Percentiles rank a stretch among this genome's conserved stretches.
Conservation (phyloP, 2,113 vertebrate genomes). For the Stigmatopora argus region DNA sequence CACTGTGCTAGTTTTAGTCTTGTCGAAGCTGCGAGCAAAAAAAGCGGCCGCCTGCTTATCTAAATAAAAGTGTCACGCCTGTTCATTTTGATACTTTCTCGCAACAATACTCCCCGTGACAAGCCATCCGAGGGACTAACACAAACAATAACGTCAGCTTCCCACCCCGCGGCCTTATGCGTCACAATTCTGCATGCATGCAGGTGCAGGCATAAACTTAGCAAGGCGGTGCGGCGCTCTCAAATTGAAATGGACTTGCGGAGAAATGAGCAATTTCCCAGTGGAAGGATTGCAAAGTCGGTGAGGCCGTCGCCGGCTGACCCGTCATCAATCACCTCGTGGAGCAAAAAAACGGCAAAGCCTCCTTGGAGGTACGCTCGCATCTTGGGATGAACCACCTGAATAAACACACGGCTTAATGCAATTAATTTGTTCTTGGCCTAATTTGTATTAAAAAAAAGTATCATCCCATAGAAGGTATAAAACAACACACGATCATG, state of each 20-base stretch:
- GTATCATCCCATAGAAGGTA: neutral
- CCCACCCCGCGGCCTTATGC: neutral
- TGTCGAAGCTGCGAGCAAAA: constrained; percentile 1
- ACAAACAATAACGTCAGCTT: neutral
- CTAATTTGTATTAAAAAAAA: neutral
- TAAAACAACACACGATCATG: too few species aligned
- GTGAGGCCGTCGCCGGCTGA: constrained; percentile 4
- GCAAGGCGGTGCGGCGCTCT: neutral
- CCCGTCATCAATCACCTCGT: constrained; percentile 8
- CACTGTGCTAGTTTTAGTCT: neutral
- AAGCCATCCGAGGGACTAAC: neutral
- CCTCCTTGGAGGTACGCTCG: neutral
- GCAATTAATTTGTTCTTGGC: neutral
- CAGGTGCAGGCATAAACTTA: constrained; percentile 1
- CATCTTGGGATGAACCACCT: neutral
- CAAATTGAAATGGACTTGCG: constrained; percentile 7
- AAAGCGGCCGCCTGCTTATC: neutral
- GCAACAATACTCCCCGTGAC: constrained; percentile 4
- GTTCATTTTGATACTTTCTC: constrained; percentile 5
- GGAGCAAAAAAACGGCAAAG: neutral
- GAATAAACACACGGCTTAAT: neutral
- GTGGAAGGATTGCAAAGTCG: constrained; percentile 8
- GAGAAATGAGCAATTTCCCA: constrained; percentile 11
- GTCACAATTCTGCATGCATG: neutral
- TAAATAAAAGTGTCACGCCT: constrained; percentile 4